Evolutionary conservation across 2,888 invertebrate species (phyloP).

Genomic region (Chrysopilus asiliformis): DNA sequence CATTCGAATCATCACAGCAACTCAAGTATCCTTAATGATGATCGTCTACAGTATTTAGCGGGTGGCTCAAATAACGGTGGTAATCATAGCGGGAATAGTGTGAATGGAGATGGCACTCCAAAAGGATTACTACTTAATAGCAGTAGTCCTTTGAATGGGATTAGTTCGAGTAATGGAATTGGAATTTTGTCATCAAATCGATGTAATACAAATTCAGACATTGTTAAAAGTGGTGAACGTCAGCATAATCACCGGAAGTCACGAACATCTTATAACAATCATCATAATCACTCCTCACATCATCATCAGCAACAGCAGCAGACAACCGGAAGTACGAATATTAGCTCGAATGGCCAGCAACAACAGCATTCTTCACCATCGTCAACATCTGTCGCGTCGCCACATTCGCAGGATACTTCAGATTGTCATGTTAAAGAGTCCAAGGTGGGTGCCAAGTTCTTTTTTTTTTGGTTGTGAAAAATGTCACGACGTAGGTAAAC

Average conservation of each 20-base stretch:
- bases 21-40: conserved; percentile 2
- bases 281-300: conserved; percentile 15
- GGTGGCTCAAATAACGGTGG: conserved; percentile 3
- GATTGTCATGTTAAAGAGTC: conserved; percentile 12
- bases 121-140: too few species aligned
- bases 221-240: conserved; percentile 4
- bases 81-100: background rate
- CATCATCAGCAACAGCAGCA: conserved; percentile 7
- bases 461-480: too few species aligned
- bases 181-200: background rate
- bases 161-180: background rate
- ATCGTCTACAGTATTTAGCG: conserved; percentile 8
- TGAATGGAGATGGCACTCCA: conserved; percentile 2
- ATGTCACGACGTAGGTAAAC: too few species aligned
- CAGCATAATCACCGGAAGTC: conserved; percentile 20
- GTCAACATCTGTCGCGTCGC: conserved; percentile 6
- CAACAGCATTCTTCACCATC: conserved; percentile 6
- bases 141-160: conserved; percentile 1
- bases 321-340: background rate
- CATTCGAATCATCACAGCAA: conserved; percentile 11
- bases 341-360: background rate
- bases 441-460: conserved; percentile 13
- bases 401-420: conserved; percentile 6
- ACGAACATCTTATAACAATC: conserved; percentile 19
- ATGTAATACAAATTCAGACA: conserved; percentile 1